These are phyloP conservation scores for Oligia strigilis DNA, from an alignment of 2,888 invertebrate species.

Conservation along the genomic window DNA sequence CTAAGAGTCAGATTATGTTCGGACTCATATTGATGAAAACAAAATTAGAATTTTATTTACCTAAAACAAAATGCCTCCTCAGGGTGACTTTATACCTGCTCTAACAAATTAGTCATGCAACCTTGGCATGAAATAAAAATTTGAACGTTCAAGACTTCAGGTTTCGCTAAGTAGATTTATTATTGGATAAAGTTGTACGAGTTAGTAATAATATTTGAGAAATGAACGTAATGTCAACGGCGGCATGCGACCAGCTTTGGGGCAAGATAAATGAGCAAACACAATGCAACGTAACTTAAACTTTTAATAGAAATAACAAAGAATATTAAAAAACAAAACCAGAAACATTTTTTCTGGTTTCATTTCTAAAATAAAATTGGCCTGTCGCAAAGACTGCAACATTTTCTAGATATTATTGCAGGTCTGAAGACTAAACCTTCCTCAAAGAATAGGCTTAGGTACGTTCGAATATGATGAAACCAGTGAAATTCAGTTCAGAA, in stretches of 20 bases:
- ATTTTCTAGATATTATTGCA: conserved; percentile 51
- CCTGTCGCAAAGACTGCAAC: conserved; percentile 10
- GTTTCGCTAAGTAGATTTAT: conserved; percentile 78
- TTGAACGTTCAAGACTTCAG: conserved; percentile 65
- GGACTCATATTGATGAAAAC: conserved; percentile 5
- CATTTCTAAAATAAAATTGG: conserved; percentile 38
- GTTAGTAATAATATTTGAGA: conserved; percentile 86
- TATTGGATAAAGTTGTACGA: conserved; percentile 80
- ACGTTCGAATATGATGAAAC: conserved; percentile 44
- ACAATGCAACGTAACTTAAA: conserved; percentile 76
- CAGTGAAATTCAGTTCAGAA: conserved; percentile 42
- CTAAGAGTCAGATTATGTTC: background rate
- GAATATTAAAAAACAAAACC: conserved; percentile 27
- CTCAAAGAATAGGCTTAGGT: conserved; percentile 49
- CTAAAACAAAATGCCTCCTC: conserved; percentile 27
- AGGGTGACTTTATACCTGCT: conserved; percentile 53
- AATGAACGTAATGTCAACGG: conserved; percentile 86
- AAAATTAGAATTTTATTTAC: conserved; percentile 30
- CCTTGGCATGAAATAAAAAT: conserved; percentile 62
- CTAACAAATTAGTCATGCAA: conserved; percentile 70
- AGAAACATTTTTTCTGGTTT: background rate
- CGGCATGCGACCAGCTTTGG: conserved; percentile 81
- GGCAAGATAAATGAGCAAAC: conserved; percentile 83
- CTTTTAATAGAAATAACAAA: conserved; percentile 55
- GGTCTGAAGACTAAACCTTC: conserved; percentile 37